These are phyloP conservation scores for Triops longicaudatus DNA, from an alignment of 1,140 invertebrate species.

Conservation along the genomic window DNA sequence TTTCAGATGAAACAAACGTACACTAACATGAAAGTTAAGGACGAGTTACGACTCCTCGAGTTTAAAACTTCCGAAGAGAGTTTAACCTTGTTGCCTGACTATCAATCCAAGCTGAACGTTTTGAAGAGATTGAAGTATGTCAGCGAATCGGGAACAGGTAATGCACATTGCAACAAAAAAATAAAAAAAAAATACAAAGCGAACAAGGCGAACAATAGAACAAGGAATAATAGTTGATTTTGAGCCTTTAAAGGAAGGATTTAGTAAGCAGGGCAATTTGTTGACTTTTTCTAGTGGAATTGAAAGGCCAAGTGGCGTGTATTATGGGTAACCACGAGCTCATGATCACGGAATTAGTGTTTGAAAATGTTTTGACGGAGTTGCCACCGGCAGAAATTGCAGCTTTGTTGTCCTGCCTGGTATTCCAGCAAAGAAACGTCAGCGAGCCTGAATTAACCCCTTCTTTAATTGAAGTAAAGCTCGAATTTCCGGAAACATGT, in stretches of 20 bases:
- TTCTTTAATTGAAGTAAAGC: conserved; percentile 43
- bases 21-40: conserved; percentile 58
- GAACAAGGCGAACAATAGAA: no score
- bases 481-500: conserved; percentile 14
- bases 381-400: conserved; percentile 84
- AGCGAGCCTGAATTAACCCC: conserved; percentile 46
- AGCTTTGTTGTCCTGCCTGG: conserved; percentile 78
- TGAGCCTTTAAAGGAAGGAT: no score
- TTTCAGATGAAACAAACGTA: conserved; percentile 62
- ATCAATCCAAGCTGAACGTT: conserved; percentile 72
- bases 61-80: conserved; percentile 73
- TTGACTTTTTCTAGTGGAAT: conserved; percentile 51
- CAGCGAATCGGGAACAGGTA: conserved; percentile 24
- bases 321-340: conserved; percentile 89
- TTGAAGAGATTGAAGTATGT: conserved; percentile 60
- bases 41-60: conserved; percentile 59
- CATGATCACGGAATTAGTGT: conserved; percentile 90
- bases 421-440: conserved; percentile 75
- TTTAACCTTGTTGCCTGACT: conserved; percentile 78
- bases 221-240: not conserved
- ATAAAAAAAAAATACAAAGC: not conserved
- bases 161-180: not conserved
- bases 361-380: conserved; percentile 80
- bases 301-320: conserved; percentile 90
- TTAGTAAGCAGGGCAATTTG: no score